These are phyloP conservation scores for Carapus acus DNA, from an alignment of 2,797 vertebrate genomes.

Conservation along the genomic window DNA sequence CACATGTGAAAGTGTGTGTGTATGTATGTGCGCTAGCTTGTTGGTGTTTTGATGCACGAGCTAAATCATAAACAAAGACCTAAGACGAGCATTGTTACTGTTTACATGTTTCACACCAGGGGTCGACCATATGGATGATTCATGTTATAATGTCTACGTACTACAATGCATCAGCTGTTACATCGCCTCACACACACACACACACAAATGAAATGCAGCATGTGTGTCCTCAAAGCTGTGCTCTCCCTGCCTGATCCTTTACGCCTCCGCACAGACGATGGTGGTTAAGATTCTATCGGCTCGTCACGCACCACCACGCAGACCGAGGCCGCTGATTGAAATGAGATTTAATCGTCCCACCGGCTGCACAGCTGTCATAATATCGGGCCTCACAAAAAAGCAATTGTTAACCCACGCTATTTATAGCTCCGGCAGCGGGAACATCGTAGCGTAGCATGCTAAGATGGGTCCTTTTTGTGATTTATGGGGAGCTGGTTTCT, in stretches of 20 bases:
- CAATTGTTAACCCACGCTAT: slow-evolving; percentile 50
- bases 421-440: slow-evolving; percentile 45
- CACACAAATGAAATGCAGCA: slow-evolving; percentile 1
- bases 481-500: slow-evolving; percentile 45
- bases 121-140: background rate
- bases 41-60: background rate
- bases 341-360: slow-evolving; percentile 43
- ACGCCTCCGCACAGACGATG: slow-evolving; percentile 8
- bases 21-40: background rate
- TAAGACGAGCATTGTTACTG: background rate
- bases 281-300: slow-evolving; percentile 17
- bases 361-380: slow-evolving; percentile 42
- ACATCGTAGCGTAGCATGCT: slow-evolving; percentile 18
- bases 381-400: slow-evolving; percentile 41
- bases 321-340: slow-evolving; percentile 33
- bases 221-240: background rate
- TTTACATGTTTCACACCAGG: background rate
- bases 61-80: background rate
- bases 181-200: slow-evolving; percentile 2
- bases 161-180: background rate
- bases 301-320: slow-evolving; percentile 9
- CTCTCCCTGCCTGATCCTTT: background rate
- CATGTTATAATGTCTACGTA: background rate
- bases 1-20: no score
- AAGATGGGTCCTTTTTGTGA: slow-evolving; percentile 41